Evolutionary conservation across 1,140 invertebrate species (phyloP), one percentile per base, ranked within the genome.

Genomic region (Drosophila willistoni): DNA sequence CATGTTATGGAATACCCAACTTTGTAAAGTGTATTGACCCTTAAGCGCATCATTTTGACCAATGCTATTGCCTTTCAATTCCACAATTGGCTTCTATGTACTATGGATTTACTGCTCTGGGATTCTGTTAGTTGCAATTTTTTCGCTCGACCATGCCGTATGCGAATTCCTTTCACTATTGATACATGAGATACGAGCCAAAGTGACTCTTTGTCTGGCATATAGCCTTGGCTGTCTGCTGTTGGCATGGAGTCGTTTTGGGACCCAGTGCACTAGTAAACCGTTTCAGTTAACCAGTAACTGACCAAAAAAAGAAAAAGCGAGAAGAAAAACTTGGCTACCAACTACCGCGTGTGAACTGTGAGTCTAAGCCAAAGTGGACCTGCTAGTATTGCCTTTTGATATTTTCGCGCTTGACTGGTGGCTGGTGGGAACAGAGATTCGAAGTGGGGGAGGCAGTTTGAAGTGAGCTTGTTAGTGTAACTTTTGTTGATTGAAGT

Each of bases 131-230:
- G 17, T 3, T 51, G 44, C 9, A 17, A 59, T 66, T 61, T 42
- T 62, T 51, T 80, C 57, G 44, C 14, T 42, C 22, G 12, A 54
- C 51, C 68, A 71, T 77, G 65, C 64, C 54, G 68, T 66, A 72
- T 73, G 68, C 79, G 68, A 60, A 80, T 73, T 76, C 86, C 86
- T 90, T 90, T 90, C 86, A 90, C 86, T 77, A 69, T 69, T 47
- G 71, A 68, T 41, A 59, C 69, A 70, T 36, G 61, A 33, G 25
- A 70, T 36, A 57, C 33, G 17, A 72, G 17, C 41, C 36, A 67
- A 63, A 36, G 10, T 67, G 41, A 25, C 60, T 64, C 60, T 56
- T 54, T 65, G 71, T 57, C 36, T 51, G 10, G 17, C 44, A 22
- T 12, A 68, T 71, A 87, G 83, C 84, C 84, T 87, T 87, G 83